A percentile compares a stretch with the other conserved stretches of the same genome.
These are phyloP conservation scores for Lytechinus pictus DNA, from an alignment of 35 echinoderm and acorn worm species.

Conservation along the genomic window DNA sequence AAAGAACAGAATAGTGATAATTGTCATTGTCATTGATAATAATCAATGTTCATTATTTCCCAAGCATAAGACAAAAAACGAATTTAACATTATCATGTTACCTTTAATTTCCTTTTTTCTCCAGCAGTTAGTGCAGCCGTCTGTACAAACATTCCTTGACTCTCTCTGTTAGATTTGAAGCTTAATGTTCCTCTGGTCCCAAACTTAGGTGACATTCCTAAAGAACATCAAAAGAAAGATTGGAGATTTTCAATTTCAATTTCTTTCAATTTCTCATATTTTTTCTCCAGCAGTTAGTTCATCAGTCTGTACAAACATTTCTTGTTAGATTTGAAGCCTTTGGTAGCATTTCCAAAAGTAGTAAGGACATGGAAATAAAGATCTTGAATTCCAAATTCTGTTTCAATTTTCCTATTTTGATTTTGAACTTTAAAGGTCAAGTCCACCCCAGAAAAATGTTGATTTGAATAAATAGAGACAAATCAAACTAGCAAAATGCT, in stretches of 20 bases:
- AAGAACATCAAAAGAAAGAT: neutral
- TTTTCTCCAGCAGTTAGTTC: conserved; percentile 65
- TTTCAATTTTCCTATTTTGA: conserved; percentile 49
- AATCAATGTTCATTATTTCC: no score
- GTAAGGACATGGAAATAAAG: neutral
- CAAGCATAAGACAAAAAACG: no score
- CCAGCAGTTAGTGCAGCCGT: conserved; percentile 52
- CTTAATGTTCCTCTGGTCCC: conserved; percentile 56
- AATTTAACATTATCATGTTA: neutral
- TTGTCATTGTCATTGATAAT: no score
- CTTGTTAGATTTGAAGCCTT: conserved; percentile 60
- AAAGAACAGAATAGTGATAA: no score
- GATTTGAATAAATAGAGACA: no score
- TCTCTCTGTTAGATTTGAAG: conserved; percentile 57
- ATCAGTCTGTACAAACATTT: conserved; percentile 40
- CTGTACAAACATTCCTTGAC: conserved; percentile 54
- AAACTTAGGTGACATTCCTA: conserved; percentile 55
- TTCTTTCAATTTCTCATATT: conserved; percentile 55
- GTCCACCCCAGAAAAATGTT: no score
- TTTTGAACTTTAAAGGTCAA: no score
- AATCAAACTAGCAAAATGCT: no score
- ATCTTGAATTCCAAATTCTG: neutral
- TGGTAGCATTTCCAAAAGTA: neutral
- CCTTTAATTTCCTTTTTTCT: conserved; percentile 72
- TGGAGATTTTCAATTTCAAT: neutral